These are phyloP conservation scores for Trachurus trachurus DNA, from an alignment of 2,797 vertebrate genomes.

Conservation along the genomic window DNA sequence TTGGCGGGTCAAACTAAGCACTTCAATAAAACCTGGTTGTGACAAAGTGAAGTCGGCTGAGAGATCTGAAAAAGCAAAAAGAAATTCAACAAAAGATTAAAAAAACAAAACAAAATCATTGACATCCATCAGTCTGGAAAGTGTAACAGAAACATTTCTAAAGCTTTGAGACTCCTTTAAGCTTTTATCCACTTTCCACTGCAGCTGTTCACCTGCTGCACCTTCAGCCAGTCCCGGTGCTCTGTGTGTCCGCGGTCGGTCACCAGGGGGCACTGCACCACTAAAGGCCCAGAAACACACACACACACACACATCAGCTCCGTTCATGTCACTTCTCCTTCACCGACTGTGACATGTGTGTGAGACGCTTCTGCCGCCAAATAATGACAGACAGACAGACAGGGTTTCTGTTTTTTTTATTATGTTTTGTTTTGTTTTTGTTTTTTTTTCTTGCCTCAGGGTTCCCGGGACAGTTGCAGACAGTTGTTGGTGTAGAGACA, in stretches of 20 bases:
- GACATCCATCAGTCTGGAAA: too few relatives aligned
- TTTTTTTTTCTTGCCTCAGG: slow-evolving; percentile 26
- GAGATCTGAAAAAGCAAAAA: too few relatives aligned
- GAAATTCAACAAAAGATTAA: too few relatives aligned
- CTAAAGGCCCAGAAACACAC: not conserved
- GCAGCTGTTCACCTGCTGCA: slow-evolving; percentile 21
- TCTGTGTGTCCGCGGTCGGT: slow-evolving; percentile 24
- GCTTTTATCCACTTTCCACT: not conserved
- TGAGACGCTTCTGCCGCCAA: slow-evolving; percentile 39
- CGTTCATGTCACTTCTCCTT: slow-evolving; percentile 35
- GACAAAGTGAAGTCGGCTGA: too few relatives aligned
- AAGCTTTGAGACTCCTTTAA: too few relatives aligned
- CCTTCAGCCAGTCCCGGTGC: slow-evolving; percentile 11
- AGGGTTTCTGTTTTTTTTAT: not conserved
- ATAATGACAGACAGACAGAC: slow-evolving; percentile 14
- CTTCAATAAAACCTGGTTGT: too few relatives aligned
- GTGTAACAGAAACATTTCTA: too few relatives aligned
- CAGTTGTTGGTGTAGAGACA: slow-evolving; percentile 57
- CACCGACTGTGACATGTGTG: slow-evolving; percentile 38
- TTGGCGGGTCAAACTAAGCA: too few relatives aligned
- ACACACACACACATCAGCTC: slow-evolving; percentile 11
- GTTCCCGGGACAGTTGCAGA: slow-evolving; percentile 36
- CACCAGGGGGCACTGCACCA: slow-evolving; percentile 70
- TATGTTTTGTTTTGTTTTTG: not conserved
- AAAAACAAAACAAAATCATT: too few relatives aligned